Conservation (phyloP, 2,113 vertebrate species). For the Gasterosteus aculeatus region DNA sequence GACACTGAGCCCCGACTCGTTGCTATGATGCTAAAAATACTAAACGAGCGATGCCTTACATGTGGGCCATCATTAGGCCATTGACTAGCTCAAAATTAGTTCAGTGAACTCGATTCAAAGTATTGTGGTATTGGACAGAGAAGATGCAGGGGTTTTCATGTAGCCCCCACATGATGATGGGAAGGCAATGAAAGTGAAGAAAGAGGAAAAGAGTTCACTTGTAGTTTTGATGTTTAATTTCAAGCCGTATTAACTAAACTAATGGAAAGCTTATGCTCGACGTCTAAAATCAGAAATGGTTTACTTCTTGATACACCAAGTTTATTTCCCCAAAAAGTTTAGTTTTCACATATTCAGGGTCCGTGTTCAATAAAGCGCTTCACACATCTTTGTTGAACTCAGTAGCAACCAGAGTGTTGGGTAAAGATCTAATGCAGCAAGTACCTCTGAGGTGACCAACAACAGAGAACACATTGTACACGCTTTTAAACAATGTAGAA, state of each 20-base stretch:
- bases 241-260: constrained; percentile 68
- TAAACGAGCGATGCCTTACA: constrained; percentile 60
- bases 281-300: constrained; percentile 52
- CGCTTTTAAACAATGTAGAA: background rate
- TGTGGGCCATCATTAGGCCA: constrained; percentile 46
- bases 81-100: constrained; percentile 39
- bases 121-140: constrained; percentile 13
- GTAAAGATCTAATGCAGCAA: background rate
- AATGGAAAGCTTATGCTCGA: constrained; percentile 46
- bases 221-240: constrained; percentile 67
- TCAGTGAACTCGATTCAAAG: constrained; percentile 57
- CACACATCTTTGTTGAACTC: background rate
- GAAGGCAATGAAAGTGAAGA: constrained; percentile 10
- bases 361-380: constrained; percentile 35
- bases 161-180: constrained; percentile 8
- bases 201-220: constrained; percentile 35
- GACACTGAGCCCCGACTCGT: constrained; percentile 54
- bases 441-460: background rate
- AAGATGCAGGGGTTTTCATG: background rate
- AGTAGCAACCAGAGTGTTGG: constrained; percentile 13
- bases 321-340: constrained; percentile 43
- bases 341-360: constrained; percentile 33
- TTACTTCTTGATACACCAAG: constrained; percentile 49
- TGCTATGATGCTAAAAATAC: constrained; percentile 74
- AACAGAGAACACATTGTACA: background rate